Conservation (phyloP, 2,797 vertebrate genomes). For the Anguilla pacifica region DNA sequence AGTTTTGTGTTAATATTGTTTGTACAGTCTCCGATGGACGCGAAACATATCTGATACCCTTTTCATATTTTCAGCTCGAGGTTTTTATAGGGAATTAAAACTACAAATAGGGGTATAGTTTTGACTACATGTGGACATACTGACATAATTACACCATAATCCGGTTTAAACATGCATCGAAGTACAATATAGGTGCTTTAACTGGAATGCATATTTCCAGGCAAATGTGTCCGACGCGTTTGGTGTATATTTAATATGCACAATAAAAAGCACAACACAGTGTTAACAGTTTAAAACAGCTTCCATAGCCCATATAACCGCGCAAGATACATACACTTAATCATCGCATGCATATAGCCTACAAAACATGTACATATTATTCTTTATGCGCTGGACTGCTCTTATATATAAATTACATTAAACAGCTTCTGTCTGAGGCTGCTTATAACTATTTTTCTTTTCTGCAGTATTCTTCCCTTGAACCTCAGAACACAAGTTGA, state of each 20-base stretch:
- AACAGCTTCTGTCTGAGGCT: not conserved
- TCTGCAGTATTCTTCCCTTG: constrained; percentile 50
- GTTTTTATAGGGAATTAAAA: not conserved
- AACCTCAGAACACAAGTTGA: constrained; percentile 77
- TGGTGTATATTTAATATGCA: not conserved
- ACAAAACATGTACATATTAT: not conserved
- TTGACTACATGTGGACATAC: constrained; percentile 16
- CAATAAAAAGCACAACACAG: not conserved
- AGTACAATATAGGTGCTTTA: constrained; percentile 2
- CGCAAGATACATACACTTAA: not conserved
- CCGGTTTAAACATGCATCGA: constrained; percentile 13
- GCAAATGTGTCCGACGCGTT: not conserved
- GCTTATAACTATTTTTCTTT: constrained; percentile 11
- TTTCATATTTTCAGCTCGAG: not conserved
- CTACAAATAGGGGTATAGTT: constrained; percentile 26
- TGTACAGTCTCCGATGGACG: not conserved
- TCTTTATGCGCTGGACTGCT: not conserved
- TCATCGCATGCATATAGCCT: not conserved
- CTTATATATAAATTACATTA: not conserved
- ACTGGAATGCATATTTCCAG: not conserved
- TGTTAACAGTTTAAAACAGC: not conserved
- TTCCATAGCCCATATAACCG: not conserved
- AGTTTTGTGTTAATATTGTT: constrained; percentile 5
- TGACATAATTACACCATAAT: constrained; percentile 15
- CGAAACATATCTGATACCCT: not conserved